A percentile compares a stretch with the other conserved stretches of the same genome.
These are phyloP conservation scores for Apotomis capreana DNA, from an alignment of 2,888 invertebrate species.

Conservation along the genomic window DNA sequence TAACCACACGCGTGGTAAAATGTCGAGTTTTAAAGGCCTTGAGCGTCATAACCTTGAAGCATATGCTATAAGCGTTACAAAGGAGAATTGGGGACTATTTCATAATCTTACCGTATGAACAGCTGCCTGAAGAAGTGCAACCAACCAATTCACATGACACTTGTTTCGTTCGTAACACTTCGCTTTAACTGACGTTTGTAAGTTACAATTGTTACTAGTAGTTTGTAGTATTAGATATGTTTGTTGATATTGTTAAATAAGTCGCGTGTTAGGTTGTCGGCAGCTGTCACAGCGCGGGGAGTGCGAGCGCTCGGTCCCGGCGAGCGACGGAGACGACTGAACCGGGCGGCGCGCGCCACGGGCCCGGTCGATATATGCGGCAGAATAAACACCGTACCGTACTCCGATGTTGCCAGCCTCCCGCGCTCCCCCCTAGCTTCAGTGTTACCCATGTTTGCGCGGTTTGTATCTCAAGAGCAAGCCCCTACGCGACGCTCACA, in stretches of 20 bases:
- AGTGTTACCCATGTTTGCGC: conserved; percentile 66
- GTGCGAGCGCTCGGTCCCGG: conserved; percentile 55
- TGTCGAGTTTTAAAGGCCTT: conserved; percentile 51
- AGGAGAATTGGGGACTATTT: conserved; percentile 34
- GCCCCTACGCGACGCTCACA: conserved; percentile 48
- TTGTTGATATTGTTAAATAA: conserved; percentile 39
- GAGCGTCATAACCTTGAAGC: conserved; percentile 51
- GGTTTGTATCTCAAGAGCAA: conserved; percentile 56
- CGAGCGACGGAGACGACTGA: conserved; percentile 67
- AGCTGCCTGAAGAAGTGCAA: conserved; percentile 68
- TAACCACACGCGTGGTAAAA: conserved; percentile 52
- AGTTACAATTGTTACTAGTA: not conserved
- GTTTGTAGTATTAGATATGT: conserved; percentile 7
- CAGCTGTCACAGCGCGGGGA: conserved; percentile 63
- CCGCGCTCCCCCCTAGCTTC: conserved; percentile 44
- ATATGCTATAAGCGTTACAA: conserved; percentile 45
- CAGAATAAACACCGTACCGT: conserved; percentile 81
- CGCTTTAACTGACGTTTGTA: conserved; percentile 16
- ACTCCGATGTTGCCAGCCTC: conserved; percentile 67
- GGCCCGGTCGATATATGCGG: conserved; percentile 79
- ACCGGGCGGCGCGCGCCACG: conserved; percentile 69
- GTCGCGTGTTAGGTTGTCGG: conserved; percentile 62
- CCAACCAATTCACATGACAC: conserved; percentile 66
- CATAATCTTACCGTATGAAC: conserved; percentile 68
- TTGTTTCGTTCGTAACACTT: conserved; percentile 52